Evolutionary conservation across 1,140 invertebrate genomes (phyloP), one percentile per base, ranked within the genome.

Genomic region (Meloidogyne chitwoodi): DNA sequence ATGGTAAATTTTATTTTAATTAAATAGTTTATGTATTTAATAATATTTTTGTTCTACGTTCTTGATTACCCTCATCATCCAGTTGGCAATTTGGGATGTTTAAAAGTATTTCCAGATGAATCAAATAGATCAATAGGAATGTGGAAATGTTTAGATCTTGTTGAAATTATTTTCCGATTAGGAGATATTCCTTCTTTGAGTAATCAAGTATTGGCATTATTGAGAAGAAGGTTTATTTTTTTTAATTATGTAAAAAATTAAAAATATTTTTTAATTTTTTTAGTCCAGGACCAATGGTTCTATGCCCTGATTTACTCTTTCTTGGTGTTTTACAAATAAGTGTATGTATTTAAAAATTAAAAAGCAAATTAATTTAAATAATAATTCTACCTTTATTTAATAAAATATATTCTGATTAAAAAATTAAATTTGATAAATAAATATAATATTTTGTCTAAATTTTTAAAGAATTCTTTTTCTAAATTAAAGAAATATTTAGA

Each of bases 71-170:
- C 92, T 0, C 94, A 92, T 87, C 92, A 92, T 81, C 91, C 92
- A 10, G 93, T 95, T 3, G 48, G 48, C 0, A 89, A 92, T 1
- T 92, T 94, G 72, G 94, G 96, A 81, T 91, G 93, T 75, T 87
- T 98, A 12, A 98, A 98, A 89, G 92, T 93, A 22, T 91, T 92
- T 19, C 81, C 82, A 3, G 81, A 83, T 65, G 82, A 83, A 66
- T 27, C 70, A 38, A 94, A 94, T 83, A 94, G 95, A 85, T 94
- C 96, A 87, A 91, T 95, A 41, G 91, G 91, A 48, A 93, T 92
- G 6, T 96, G 95, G 95, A 91, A 93, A 80, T 95, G 93, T 1
- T 85, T 97, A 29, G 94, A 95, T 85, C 89, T 98, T 29, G 91
- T 98, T 0, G 94, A 98, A 86, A 88, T 93, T 12, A 87, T 98